These are phyloP conservation scores for Brachypterus glaber DNA, from an alignment of 2,888 invertebrate genomes.

Conservation along the genomic window DNA sequence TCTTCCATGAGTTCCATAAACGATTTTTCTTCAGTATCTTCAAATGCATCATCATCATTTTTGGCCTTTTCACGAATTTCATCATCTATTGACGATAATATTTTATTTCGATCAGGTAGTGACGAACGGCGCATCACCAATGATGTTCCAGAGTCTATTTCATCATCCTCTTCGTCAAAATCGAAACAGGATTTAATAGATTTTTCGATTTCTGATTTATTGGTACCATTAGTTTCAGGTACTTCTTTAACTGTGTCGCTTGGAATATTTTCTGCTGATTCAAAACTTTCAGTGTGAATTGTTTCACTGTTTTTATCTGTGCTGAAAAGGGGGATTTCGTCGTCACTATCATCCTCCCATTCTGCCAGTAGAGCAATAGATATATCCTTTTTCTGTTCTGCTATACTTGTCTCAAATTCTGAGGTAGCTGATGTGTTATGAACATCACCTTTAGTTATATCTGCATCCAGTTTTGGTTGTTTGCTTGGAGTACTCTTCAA, in stretches of 20 bases:
- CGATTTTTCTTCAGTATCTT: constrained; percentile 38
- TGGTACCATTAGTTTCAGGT: constrained; percentile 5
- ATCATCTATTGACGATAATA: constrained; percentile 16
- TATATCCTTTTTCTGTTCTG: too few relatives aligned
- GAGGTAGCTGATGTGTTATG: too few relatives aligned
- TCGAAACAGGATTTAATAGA: constrained; percentile 59
- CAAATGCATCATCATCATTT: constrained; percentile 24
- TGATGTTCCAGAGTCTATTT: constrained; percentile 53
- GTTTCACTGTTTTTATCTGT: not conserved
- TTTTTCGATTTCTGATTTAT: constrained; percentile 3
- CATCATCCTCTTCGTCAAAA: constrained; percentile 66
- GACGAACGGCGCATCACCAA: constrained; percentile 37
- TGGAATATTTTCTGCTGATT: constrained; percentile 5
- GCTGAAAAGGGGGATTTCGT: not conserved
- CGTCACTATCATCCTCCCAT: constrained; percentile 56
- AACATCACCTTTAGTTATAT: too few relatives aligned
- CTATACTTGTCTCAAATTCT: too few relatives aligned
- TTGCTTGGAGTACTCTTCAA: too few relatives aligned
- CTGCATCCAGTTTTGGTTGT: too few relatives aligned
- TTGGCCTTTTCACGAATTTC: constrained; percentile 25
- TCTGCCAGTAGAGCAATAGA: constrained; percentile 65
- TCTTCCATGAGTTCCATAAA: constrained; percentile 54
- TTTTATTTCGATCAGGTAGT: too few relatives aligned
- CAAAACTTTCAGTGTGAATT: constrained; percentile 1
- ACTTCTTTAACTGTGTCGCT: constrained; percentile 11